These are phyloP conservation scores for Planiliza haematocheilus DNA, from an alignment of 2,113 vertebrate species.

Conservation along the genomic window DNA sequence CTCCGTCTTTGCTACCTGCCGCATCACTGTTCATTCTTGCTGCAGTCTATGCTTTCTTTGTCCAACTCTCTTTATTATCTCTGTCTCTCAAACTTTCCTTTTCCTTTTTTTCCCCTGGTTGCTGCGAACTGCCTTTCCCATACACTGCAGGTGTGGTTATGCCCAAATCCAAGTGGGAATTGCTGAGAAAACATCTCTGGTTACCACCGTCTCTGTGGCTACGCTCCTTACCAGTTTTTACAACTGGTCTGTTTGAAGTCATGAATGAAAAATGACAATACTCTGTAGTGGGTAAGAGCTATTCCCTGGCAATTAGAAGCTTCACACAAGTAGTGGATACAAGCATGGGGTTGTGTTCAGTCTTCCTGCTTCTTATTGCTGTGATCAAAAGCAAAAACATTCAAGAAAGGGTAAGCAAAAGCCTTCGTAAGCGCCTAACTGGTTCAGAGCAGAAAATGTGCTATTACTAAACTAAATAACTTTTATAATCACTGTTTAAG, in stretches of 20 bases:
- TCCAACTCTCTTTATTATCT: conserved; percentile 44
- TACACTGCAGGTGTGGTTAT: conserved; percentile 64
- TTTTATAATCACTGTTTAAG: no score
- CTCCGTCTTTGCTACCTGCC: conserved; percentile 17
- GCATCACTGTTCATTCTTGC: conserved; percentile 11
- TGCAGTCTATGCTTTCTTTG: conserved; percentile 30
- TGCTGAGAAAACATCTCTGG: conserved; percentile 81
- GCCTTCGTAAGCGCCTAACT: background rate
- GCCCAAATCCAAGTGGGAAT: conserved; percentile 67
- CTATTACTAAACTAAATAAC: no score
- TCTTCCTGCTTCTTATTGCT: conserved; percentile 31
- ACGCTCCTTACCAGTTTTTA: conserved; percentile 73
- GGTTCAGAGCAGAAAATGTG: no score
- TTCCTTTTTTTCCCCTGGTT: conserved; percentile 54
- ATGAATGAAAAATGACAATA: conserved; percentile 83
- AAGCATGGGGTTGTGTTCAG: conserved; percentile 29
- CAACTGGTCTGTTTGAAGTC: conserved; percentile 79
- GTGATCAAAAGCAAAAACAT: conserved; percentile 18
- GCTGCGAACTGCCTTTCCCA: conserved; percentile 65
- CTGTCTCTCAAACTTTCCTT: conserved; percentile 46
- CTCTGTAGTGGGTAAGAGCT: conserved; percentile 55
- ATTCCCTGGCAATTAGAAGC: conserved; percentile 72
- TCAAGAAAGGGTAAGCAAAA: conserved; percentile 8
- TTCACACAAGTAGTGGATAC: conserved; percentile 60
- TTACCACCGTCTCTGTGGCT: conserved; percentile 75